These are phyloP conservation scores for Adrianichthys oophorus DNA, from an alignment of 2,797 vertebrate genomes.

Conservation along the genomic window DNA sequence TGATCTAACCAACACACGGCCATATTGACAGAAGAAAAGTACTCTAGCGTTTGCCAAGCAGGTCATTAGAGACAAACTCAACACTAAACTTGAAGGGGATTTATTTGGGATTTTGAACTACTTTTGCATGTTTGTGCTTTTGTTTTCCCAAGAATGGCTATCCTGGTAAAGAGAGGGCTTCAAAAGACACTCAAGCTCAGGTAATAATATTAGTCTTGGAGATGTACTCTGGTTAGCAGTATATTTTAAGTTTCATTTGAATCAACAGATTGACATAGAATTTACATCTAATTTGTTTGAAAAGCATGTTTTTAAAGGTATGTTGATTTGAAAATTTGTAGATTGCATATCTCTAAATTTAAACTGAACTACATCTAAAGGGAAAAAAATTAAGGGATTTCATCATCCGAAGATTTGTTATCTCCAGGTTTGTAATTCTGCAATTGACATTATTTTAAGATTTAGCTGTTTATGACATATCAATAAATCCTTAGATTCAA, in stretches of 20 bases:
- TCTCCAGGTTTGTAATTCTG: too few relatives aligned
- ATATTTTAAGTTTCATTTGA: slow-evolving; percentile 30
- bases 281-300: too few relatives aligned
- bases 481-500: background rate
- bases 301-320: too few relatives aligned
- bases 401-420: too few relatives aligned
- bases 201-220: slow-evolving; percentile 68
- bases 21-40: slow-evolving; percentile 35
- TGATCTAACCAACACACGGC: slow-evolving; percentile 39
- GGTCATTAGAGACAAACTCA: slow-evolving; percentile 3
- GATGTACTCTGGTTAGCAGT: slow-evolving; percentile 27
- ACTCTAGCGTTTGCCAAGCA: slow-evolving; percentile 27
- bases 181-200: slow-evolving; percentile 80
- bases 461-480: too few relatives aligned
- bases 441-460: too few relatives aligned
- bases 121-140: slow-evolving; percentile 77
- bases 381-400: too few relatives aligned
- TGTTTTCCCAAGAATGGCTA: slow-evolving; percentile 83
- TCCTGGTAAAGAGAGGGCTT: slow-evolving; percentile 80
- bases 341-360: too few relatives aligned
- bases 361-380: too few relatives aligned
- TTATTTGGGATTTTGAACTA: slow-evolving; percentile 65
- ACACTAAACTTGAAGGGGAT: slow-evolving; percentile 11
- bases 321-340: too few relatives aligned
- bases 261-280: background rate